Base-by-base conservation (phyloP, 1,140 invertebrate genomes). In the Cataglyphis hispanica region DNA sequence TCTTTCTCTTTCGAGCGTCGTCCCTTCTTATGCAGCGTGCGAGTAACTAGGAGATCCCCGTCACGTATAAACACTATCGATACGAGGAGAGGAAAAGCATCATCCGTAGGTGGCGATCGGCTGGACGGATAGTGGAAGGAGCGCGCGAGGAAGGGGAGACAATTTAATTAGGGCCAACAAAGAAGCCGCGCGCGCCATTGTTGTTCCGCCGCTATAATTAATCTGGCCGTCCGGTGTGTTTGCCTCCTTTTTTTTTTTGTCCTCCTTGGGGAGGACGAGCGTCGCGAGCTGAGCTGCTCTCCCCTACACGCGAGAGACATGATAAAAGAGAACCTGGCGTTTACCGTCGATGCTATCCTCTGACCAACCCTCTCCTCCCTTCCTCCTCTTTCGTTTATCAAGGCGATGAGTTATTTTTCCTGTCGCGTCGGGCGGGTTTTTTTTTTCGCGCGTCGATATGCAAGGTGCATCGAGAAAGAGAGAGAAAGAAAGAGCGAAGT, bases 121-220 rank as follows among this genome's bases (percentile, higher is more conserved):
- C 34, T 67, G 37, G 64, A 76, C 31, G 58, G 69, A 61, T 34
- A 61, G 27, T 37, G 53, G 46, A 86, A 76, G 69, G 76, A 60
- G 72, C 70, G 22, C 81, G 31, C 56, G 56, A 75, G 40, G 40
- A 46, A 66, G 60, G 69, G 72, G 72, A 50, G 53, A 64, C 27
- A 85, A 87, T 89, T 91, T 84, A 89, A 91, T 91, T 91, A 89
- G 87, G 75, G 60, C 66, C 31, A 77, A 88, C 67, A 84, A 89
- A 90, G 67, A 74, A 83, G 56, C 50, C 69, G 31, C 43, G 34
- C 58, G 50, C 34, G 88, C 66, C 74, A 90, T 88, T 88, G 84
- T 86, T 58, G 72, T 84, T 66, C 58, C 37, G 1, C 46, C 40
- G 76, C 64, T 72, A 90, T 85, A 90, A 91, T 91, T 90, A 88